Evolutionary conservation across 2,113 vertebrate genomes (phyloP).

Genomic region (Microtus montanus): DNA sequence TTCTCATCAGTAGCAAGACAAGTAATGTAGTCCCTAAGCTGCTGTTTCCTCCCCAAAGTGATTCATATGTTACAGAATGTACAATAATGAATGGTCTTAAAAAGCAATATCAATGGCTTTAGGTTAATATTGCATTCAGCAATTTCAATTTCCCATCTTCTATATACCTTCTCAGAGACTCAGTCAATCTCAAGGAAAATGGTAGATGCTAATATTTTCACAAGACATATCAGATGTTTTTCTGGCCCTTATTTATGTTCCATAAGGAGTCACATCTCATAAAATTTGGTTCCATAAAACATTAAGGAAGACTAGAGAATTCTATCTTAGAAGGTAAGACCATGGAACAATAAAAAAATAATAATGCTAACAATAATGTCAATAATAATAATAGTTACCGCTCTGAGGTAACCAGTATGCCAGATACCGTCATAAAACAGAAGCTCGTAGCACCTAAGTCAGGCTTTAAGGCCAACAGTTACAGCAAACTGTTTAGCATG

Average conservation of each 20-base stretch:
- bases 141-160: neutral
- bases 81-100: neutral
- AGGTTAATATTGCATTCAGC: neutral
- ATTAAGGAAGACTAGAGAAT: neutral
- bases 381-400: neutral
- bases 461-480: neutral
- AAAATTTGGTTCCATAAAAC: neutral
- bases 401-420: neutral
- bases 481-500: neutral
- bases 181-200: constrained; percentile 18
- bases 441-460: neutral
- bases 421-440: neutral
- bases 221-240: neutral
- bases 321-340: neutral
- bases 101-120: neutral
- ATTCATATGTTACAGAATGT: neutral
- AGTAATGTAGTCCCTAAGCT: neutral
- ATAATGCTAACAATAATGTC: neutral
- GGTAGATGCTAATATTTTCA: neutral
- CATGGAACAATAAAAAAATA: neutral
- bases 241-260: neutral
- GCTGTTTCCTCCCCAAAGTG: neutral
- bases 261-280: neutral
- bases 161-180: neutral
- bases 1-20: neutral